These are phyloP conservation scores for Lordiphosa clarofinis DNA, from an alignment of 1,140 invertebrate species.

Conservation along the genomic window DNA sequence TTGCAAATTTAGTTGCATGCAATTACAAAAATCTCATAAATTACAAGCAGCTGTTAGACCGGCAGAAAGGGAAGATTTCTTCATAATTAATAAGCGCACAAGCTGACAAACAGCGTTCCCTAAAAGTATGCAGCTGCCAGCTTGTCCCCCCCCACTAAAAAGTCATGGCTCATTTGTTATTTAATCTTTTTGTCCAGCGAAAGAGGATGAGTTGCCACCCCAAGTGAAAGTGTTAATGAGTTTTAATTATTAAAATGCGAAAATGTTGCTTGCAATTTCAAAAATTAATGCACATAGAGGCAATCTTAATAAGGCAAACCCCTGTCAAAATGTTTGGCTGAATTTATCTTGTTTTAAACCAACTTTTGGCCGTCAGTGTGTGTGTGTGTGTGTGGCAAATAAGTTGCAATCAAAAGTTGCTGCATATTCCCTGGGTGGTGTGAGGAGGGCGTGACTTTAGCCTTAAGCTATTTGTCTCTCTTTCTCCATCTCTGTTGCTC, in stretches of 20 bases:
- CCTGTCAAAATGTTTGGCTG: slow-evolving; percentile 25
- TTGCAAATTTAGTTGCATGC: slow-evolving; percentile 50
- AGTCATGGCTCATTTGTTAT: slow-evolving; percentile 75
- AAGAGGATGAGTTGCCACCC: slow-evolving; percentile 8
- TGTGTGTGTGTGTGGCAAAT: slow-evolving; percentile 53
- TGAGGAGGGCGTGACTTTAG: slow-evolving; percentile 28
- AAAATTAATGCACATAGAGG: slow-evolving; percentile 8
- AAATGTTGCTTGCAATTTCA: slow-evolving; percentile 12
- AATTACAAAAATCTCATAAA: slow-evolving; percentile 60
- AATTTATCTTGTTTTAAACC: slow-evolving; percentile 57
- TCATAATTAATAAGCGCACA: slow-evolving; percentile 56
- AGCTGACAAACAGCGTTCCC: slow-evolving; percentile 25
- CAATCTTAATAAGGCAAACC: slow-evolving; percentile 7
- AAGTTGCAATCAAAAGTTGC: slow-evolving; percentile 75
- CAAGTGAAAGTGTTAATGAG: slow-evolving; percentile 67
- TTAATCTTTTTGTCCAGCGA: slow-evolving; percentile 61
- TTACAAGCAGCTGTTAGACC: slow-evolving; percentile 41
- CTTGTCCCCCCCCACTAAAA: slow-evolving; percentile 16
- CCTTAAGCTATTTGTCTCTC: slow-evolving; percentile 32
- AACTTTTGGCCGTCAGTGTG: slow-evolving; percentile 44
- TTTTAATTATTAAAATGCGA: slow-evolving; percentile 71
- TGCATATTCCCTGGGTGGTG: slow-evolving; percentile 24
- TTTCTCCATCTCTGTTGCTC: background rate
- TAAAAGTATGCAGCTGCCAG: slow-evolving; percentile 41
- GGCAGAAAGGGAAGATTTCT: slow-evolving; percentile 7